These are phyloP conservation scores for Odocoileus virginianus DNA, from an alignment of 2,113 vertebrate species.

Conservation along the genomic window DNA sequence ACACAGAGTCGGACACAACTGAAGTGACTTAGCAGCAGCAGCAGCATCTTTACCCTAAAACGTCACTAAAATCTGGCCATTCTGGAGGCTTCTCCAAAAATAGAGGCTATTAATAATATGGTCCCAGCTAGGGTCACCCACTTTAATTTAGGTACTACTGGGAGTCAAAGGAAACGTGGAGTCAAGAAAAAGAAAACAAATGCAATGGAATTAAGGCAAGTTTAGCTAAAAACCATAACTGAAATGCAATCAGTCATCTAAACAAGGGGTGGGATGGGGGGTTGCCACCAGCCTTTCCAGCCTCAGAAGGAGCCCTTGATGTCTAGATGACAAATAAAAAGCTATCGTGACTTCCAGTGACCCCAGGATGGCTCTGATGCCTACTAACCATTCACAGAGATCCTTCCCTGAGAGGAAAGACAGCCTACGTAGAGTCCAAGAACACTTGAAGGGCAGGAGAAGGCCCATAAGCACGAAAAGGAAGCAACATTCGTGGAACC, in stretches of 20 bases:
- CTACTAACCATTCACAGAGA: constrained; percentile 16
- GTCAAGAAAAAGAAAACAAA: not conserved
- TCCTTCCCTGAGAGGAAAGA: not conserved
- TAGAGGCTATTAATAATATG: not conserved
- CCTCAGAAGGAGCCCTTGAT: not conserved
- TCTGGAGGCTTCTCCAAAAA: not conserved
- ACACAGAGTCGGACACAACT: too few relatives aligned
- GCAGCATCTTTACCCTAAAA: not conserved
- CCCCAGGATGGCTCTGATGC: not conserved
- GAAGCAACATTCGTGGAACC: not conserved
- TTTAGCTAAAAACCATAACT: not conserved
- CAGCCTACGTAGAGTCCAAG: constrained; percentile 20
- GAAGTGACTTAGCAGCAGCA: too few relatives aligned
- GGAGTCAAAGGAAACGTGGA: not conserved
- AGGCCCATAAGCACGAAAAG: not conserved
- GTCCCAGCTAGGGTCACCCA: not conserved
- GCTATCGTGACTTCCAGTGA: not conserved
- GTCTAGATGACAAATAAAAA: constrained; percentile 44
- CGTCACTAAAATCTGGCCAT: not conserved
- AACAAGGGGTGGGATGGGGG: not conserved
- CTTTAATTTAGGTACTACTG: not conserved
- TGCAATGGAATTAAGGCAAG: not conserved
- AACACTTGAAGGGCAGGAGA: not conserved
- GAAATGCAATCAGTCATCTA: constrained; percentile 45
- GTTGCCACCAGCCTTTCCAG: not conserved